Base-by-base conservation (phyloP, 2,888 invertebrate genomes). In the Smittia aterrima region DNA sequence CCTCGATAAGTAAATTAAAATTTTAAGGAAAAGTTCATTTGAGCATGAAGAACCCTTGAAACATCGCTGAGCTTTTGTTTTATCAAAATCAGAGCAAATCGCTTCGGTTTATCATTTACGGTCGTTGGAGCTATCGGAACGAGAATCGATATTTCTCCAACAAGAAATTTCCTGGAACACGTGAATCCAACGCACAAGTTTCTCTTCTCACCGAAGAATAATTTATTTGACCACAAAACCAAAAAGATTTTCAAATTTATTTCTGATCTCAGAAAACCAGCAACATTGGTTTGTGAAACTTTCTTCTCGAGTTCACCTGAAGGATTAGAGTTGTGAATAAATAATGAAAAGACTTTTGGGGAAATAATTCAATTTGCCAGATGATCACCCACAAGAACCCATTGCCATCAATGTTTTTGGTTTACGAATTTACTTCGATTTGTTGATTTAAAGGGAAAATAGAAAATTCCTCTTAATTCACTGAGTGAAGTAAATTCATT, bases 1-100 rank as follows among this genome's bases (percentile, higher is more conserved):
- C 58, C 58, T 22, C 64, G 64, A 64, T 64, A 27, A 64, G 64
- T 20, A 64, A 64, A 64, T 64, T 64, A 64, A 64, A 13, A 58
- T 58, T 58, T 58, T 58, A 20, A 18, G 9, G 58, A 64, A 25
- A 64, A 64, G 25, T 64, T 64, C 64, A 64, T 24, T 25, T 25
- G 27, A 64, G 64, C 64, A 16, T 64, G 64, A 13, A 1, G 27
- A 25, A 64, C 64, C 64, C 27, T 64, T 27, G 64, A 24, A 47
- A 64, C 64, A 64, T 27, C 64, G 58, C 18, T 58, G 22, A 58
- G 58, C 22, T 58, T 38, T 47, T 58, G 18, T 58, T 58, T 25
- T 27, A 27, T n/a, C 20, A 20, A 27, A 24, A 27, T 64, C 64
- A 27, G 25, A 16, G n/a, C 7, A 27, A 27, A 3, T 64, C 64